Percentiles rank a stretch among this genome's conserved stretches.
Conservation (phyloP, 2,113 vertebrate genomes). For the Haemorhous mexicanus region DNA sequence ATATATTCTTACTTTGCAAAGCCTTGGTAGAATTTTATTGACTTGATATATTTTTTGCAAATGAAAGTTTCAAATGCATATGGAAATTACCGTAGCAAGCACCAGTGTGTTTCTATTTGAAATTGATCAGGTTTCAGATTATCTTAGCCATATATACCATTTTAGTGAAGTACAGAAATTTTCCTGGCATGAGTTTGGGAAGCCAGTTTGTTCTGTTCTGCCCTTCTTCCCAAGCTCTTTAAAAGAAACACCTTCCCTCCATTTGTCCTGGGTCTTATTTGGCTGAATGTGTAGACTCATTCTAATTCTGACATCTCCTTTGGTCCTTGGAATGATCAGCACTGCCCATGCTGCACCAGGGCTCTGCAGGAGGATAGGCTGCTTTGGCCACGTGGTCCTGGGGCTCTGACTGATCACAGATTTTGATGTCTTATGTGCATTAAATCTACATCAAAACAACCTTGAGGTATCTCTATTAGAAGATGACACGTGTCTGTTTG, state of each 20-base stretch:
- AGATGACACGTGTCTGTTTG: background rate
- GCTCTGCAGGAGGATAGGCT: background rate
- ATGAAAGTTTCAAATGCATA: background rate
- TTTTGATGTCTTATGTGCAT: background rate
- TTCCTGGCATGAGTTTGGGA: background rate
- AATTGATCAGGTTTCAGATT: background rate
- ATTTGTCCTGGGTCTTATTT: background rate
- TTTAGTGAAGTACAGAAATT: background rate
- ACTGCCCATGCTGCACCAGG: background rate
- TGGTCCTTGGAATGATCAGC: background rate
- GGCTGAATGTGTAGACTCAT: background rate
- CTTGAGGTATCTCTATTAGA: background rate
- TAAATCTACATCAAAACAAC: background rate
- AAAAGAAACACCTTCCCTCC: background rate
- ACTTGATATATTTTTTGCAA: background rate
- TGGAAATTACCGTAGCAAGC: background rate
- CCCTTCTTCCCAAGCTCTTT: background rate
- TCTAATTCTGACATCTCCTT: accelerated
- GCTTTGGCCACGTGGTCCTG: background rate
- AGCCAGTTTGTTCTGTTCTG: background rate
- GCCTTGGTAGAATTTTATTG: background rate
- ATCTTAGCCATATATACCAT: background rate
- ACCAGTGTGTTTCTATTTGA: background rate
- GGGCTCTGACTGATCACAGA: background rate
- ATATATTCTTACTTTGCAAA: background rate